Conservation (phyloP, 2,888 invertebrate genomes). For the Drosophila heteroneura region DNA sequence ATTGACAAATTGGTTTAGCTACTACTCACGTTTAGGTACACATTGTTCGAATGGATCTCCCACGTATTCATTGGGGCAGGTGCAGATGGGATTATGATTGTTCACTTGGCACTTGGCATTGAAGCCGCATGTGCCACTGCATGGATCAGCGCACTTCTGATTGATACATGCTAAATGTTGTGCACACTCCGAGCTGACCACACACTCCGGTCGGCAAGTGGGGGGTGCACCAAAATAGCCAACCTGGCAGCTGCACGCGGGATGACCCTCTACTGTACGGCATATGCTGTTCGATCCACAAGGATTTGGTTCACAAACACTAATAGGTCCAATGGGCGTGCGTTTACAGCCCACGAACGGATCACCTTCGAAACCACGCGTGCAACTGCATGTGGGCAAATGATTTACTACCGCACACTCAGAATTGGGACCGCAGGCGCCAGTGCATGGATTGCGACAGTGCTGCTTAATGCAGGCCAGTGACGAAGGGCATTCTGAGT, state of each 20-base stretch:
- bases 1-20: neutral
- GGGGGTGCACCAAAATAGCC: conserved; percentile 92
- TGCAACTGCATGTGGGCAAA: conserved; percentile 92
- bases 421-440: conserved; percentile 93
- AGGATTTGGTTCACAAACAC: conserved; percentile 91
- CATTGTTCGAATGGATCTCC: conserved; percentile 93
- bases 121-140: conserved; percentile 91
- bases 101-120: conserved; percentile 92
- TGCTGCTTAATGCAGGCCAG: conserved; percentile 93
- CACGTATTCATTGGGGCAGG: conserved; percentile 89
- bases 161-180: conserved; percentile 91
- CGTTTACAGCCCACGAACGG: conserved; percentile 92
- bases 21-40: conserved; percentile 83
- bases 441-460: conserved; percentile 94
- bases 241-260: conserved; percentile 91
- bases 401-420: conserved; percentile 93
- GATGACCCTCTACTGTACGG: conserved; percentile 89
- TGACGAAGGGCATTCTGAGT: conserved; percentile 92
- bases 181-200: conserved; percentile 92
- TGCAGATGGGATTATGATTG: conserved; percentile 92
- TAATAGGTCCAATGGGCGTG: conserved; percentile 83
- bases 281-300: conserved; percentile 93
- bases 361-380: conserved; percentile 92
- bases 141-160: conserved; percentile 92
- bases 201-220: conserved; percentile 91